Evolutionary conservation across 2,797 vertebrate species (phyloP).

Genomic region (Dendrocincla tyrannina): DNA sequence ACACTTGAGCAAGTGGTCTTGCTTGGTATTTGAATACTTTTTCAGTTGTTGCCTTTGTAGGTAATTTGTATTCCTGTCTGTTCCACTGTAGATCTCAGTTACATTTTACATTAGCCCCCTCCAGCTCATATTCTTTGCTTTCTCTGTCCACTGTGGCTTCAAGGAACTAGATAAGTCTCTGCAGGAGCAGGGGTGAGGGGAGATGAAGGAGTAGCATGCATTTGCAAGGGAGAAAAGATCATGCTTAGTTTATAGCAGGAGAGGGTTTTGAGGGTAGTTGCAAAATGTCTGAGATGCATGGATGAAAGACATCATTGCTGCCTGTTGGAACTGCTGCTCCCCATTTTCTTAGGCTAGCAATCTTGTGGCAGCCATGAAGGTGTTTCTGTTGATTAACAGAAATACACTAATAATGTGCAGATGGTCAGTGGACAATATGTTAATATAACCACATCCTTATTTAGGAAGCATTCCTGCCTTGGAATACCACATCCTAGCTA

Average conservation of each 20-base stretch:
- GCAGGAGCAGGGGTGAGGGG: background rate
- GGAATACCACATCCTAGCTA: background rate
- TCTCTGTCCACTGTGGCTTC: background rate
- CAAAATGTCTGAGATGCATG: background rate
- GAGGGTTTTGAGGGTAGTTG: background rate
- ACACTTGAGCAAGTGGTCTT: background rate
- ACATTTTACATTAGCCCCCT: background rate
- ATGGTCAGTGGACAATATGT: background rate
- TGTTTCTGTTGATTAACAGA: background rate
- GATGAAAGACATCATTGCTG: background rate
- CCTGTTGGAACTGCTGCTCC: background rate
- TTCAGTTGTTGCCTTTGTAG: background rate
- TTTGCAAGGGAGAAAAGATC: background rate
- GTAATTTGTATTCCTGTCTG: background rate
- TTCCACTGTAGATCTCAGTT: background rate
- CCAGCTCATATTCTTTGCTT: background rate
- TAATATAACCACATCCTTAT: background rate
- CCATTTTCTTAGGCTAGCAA: background rate
- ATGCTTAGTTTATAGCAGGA: background rate
- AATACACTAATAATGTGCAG: background rate
- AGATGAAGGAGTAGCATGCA: background rate
- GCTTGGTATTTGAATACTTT: background rate
- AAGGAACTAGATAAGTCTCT: background rate
- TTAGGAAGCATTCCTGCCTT: background rate
- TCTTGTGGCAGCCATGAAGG: background rate